Conservation (phyloP, 2,888 invertebrate genomes). For the Drosophila prolongata region DNA sequence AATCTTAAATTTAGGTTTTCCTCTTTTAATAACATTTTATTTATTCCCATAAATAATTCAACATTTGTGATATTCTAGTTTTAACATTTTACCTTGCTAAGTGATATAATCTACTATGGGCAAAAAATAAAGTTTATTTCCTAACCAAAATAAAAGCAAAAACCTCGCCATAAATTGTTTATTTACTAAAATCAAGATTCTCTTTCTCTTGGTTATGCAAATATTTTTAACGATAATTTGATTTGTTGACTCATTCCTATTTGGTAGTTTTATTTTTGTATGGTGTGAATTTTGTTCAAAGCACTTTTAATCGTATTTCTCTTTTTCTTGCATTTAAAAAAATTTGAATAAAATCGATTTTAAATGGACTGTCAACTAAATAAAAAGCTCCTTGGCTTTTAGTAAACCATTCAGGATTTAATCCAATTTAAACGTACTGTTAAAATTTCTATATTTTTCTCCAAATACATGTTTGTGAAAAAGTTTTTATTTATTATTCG, state of each 20-base stretch:
- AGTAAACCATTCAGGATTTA: background rate
- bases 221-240: constrained; percentile 26
- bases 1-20: too few species aligned
- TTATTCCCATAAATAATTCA: too few species aligned
- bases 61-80: too few species aligned
- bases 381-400: constrained; percentile 11
- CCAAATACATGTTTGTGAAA: background rate
- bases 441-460: background rate
- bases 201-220: constrained; percentile 12
- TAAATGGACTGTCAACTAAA: constrained; percentile 23
- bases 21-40: too few species aligned
- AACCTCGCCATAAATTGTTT: background rate
- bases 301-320: constrained; percentile 13
- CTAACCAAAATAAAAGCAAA: background rate
- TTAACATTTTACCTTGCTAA: too few species aligned
- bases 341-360: constrained; percentile 14
- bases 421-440: background rate
- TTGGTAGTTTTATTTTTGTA: background rate
- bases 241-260: constrained; percentile 18
- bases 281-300: constrained; percentile 15
- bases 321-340: constrained; percentile 7
- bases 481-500: background rate
- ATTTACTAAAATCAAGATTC: constrained; percentile 3
- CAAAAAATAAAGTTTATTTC: background rate
- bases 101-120: too few species aligned